Evolutionary conservation across 1,140 invertebrate species (phyloP), one percentile per base, ranked within the genome.

Genomic region (Trichogramma pretiosum): DNA sequence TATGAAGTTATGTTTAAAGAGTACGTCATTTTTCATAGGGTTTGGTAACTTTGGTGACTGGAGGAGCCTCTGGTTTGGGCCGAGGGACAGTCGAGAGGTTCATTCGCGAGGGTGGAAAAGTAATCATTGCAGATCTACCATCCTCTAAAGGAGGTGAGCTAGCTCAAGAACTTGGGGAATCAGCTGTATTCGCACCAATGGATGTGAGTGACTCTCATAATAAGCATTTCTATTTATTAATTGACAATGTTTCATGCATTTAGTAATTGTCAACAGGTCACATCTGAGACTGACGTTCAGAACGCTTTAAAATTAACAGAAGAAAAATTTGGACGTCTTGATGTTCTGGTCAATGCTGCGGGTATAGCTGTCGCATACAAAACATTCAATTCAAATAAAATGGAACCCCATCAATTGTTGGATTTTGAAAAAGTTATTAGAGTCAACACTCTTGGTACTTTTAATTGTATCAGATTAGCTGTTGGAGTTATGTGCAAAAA

Each of bases 291-390:
- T 40, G 89, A 98, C 72, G 81, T 99, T 0, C 70, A 70, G 35
- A 78, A 79, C 53, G 89, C 90, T 5, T 46, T 98, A 11, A 68
- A 82, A 21, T 57, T 78, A 13, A 80, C 84, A 2, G 80, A 86
- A 60, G 72, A 85, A 2, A 85, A 91, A 53, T 98, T 93, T 73
- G 87, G 89, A 0, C 77, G 81, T 39, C 67, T 99, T 3, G 84
- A 98, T 73, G 80, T 87, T 9, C 73, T 83, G 1, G 87, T 99
- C 0, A 99, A 98, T 65, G 98, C 96, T 76, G 96, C 96, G 17
- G 96, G 96, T 9, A 83, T 98, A 42, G 90, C 83, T 0, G 76
- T 85, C 17, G 95, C 94, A 1, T 79, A 81, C 43, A 90, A 91
- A 64, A 84, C 83, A 0, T 98, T 88, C 62, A 97, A 97, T 71